Evolutionary conservation across 2,888 invertebrate species (phyloP).

Genomic region (Heliconius sara): DNA sequence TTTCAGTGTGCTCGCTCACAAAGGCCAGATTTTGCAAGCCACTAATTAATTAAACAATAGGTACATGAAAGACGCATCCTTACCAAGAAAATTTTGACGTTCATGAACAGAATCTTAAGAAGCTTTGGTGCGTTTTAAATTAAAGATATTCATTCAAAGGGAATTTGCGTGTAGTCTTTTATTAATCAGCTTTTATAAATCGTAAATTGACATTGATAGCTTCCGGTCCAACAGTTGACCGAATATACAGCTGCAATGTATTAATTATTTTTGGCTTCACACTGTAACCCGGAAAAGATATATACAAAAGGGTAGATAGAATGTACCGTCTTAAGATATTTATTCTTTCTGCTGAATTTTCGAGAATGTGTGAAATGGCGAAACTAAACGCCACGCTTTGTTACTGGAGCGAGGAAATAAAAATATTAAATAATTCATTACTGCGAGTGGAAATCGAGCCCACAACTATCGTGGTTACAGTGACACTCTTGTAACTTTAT

Average conservation of each 20-base stretch:
- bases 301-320: too few relatives aligned
- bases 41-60: conserved; percentile 64
- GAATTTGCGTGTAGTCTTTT: conserved; percentile 62
- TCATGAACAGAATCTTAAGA: conserved; percentile 62
- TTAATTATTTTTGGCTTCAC: not conserved
- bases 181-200: conserved; percentile 67
- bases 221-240: not conserved
- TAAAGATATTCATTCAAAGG: conserved; percentile 69
- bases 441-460: too few relatives aligned
- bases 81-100: conserved; percentile 55
- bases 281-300: too few relatives aligned
- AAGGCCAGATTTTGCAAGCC: conserved; percentile 47
- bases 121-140: conserved; percentile 64
- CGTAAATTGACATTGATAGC: not conserved
- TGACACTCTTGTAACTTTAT: too few relatives aligned
- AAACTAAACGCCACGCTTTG: too few relatives aligned
- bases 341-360: too few relatives aligned
- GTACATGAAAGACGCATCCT: conserved; percentile 56
- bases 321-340: too few relatives aligned
- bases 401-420: too few relatives aligned
- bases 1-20: conserved; percentile 31
- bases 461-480: too few relatives aligned
- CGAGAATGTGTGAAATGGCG: too few relatives aligned
- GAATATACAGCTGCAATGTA: not conserved
- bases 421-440: too few relatives aligned